Base-by-base conservation (phyloP, 1,140 invertebrate genomes). In the Psix sp. region DNA sequence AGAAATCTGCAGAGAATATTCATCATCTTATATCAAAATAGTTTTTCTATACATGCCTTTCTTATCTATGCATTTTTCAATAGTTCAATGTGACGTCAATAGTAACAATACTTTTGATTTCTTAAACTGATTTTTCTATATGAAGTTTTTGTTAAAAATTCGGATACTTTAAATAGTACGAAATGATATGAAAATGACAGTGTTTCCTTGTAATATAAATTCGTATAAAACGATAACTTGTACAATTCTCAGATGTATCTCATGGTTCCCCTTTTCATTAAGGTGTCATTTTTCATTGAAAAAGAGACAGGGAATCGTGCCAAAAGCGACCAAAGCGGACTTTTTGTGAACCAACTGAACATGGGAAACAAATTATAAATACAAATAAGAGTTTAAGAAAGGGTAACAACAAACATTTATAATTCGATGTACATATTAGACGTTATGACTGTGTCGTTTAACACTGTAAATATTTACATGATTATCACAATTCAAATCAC, bases 381-480 rank as follows among this genome's bases (percentile, higher is more conserved):
- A 9, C 21, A 24, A 24, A 24, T 7, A 24, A 24, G 21, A 82
- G 62, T 59, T 75, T 78, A 74, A 78, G 74, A 77, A 72, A 78
- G 77, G 77, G 78, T n/a, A 71, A 20, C 35, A 57, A 51, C 20
- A 49, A 81, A 76, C 81, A 78, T 86, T 86, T 85, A 84, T 82
- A 86, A 84, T 84, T 86, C 74, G 74, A 77, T 86, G 83, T 86
- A 86, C 80, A 86, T 86, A 86, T 76, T 84, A 78, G 73, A 81
- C 78, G 80, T 85, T 84, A 83, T 81, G 78, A 83, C 77, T 81
- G 83, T 80, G 77, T 83, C 78, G 82, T 84, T 83, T 80, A 82
- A 83, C 81, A 85, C 82, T 84, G 84, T 73, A 73, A 73, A 73
- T 73, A 73, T 66, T 73, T 84, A 85, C 80, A 85, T 85, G 82